These are phyloP conservation scores for Leptodactylus fuscus DNA, from an alignment of 2,113 vertebrate species.

Conservation along the genomic window DNA sequence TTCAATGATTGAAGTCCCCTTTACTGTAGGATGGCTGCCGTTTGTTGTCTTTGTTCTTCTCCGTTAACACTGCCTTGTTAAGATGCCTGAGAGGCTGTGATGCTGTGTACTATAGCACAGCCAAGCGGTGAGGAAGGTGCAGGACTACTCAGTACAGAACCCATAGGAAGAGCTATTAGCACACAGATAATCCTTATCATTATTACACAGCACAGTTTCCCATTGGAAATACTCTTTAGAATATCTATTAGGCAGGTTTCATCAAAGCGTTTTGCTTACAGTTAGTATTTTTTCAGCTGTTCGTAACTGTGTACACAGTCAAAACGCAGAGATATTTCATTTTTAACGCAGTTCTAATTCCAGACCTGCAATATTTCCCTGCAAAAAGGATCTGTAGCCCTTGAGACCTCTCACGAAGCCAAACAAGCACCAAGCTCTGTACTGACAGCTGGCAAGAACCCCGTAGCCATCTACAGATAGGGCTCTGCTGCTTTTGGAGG, in stretches of 20 bases:
- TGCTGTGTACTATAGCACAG: slow-evolving; percentile 34
- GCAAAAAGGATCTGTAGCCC: too few relatives aligned
- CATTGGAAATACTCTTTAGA: background rate
- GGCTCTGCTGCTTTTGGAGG: too few relatives aligned
- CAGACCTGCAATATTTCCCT: too few relatives aligned
- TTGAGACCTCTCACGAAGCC: too few relatives aligned
- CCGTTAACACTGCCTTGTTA: background rate
- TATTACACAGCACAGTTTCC: background rate
- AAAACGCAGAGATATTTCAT: too few relatives aligned
- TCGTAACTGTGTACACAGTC: background rate
- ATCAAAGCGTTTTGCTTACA: background rate
- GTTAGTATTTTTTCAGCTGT: too few relatives aligned
- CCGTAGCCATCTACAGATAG: too few relatives aligned
- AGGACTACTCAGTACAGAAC: background rate
- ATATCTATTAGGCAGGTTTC: background rate
- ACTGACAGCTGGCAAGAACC: too few relatives aligned
- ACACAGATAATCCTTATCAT: background rate
- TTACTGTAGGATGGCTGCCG: slow-evolving; percentile 28
- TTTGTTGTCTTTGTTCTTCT: slow-evolving; percentile 19
- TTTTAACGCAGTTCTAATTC: too few relatives aligned
- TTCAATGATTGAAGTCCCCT: slow-evolving; percentile 45
- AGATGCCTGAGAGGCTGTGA: background rate
- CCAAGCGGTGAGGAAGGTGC: slow-evolving; percentile 32
- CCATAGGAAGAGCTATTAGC: background rate
- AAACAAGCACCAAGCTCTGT: too few relatives aligned